Percentiles rank a stretch among this genome's conserved stretches.
Evolutionary conservation across 2,888 invertebrate species (phyloP).

Genomic region (Linnaemya tessellans): DNA sequence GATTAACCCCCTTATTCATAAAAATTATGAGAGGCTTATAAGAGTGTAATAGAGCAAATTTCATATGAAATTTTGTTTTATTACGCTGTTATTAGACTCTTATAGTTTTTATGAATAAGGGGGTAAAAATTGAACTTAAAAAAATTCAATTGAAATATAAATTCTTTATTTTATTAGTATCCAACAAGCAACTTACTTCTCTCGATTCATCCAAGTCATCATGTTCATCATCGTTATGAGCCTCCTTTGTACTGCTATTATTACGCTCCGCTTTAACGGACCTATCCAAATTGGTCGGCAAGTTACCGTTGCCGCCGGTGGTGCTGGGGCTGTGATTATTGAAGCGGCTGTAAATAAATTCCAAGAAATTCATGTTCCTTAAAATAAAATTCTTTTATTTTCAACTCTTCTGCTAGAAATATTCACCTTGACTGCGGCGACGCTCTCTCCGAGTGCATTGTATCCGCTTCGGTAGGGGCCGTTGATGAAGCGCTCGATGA

Average conservation of each 20-base stretch:
- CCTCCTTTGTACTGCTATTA: conserved; percentile 83
- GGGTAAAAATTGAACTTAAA: too few relatives aligned
- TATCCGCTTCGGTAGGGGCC: conserved; percentile 83
- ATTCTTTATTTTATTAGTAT: not conserved
- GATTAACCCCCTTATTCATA: too few relatives aligned
- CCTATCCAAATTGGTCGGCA: conserved; percentile 77
- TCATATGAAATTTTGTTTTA: too few relatives aligned
- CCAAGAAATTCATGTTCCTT: conserved; percentile 34
- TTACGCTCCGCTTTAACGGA: conserved; percentile 82
- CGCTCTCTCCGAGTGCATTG: conserved; percentile 83
- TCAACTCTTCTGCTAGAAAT: not conserved
- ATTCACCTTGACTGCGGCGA: conserved; percentile 83
- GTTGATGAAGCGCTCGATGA: conserved; percentile 83
- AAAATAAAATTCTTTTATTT: conserved; percentile 51
- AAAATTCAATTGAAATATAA: not conserved
- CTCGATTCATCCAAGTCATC: conserved; percentile 82
- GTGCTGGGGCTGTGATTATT: conserved; percentile 84
- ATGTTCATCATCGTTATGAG: conserved; percentile 82
- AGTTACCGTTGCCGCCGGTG: conserved; percentile 80
- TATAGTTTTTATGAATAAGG: too few relatives aligned
- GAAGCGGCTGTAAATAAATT: conserved; percentile 79
- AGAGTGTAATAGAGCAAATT: too few relatives aligned
- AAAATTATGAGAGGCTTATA: too few relatives aligned
- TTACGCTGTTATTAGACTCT: too few relatives aligned
- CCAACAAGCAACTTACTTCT: conserved; percentile 78